Conservation (phyloP, 2,797 vertebrate genomes). For the Sternotherus odoratus region DNA sequence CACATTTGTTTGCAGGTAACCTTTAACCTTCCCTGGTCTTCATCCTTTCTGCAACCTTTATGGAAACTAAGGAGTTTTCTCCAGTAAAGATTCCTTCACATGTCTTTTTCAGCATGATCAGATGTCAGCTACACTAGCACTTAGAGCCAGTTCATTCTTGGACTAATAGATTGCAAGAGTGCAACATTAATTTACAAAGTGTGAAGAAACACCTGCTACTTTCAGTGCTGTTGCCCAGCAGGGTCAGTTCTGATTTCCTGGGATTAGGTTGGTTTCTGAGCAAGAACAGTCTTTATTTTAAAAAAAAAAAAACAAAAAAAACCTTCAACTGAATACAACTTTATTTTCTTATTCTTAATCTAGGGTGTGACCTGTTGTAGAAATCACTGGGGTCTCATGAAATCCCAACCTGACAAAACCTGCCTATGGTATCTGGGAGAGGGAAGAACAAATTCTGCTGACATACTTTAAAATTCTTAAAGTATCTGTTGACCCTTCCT, state of each 20-base stretch:
- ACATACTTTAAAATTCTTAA: neutral
- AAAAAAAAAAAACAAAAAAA: too few relatives aligned
- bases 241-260: neutral
- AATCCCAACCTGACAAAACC: neutral
- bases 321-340: neutral
- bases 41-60: neutral
- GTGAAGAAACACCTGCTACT: neutral
- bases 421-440: neutral
- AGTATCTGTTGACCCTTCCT: accelerated
- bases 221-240: accelerated
- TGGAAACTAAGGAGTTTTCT: neutral
- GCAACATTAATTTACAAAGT: accelerated
- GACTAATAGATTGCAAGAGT: neutral
- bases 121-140: neutral
- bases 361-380: neutral
- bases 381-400: neutral
- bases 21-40: neutral
- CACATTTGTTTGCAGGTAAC: neutral
- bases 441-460: neutral
- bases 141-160: neutral
- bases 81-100: neutral
- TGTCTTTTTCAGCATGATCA: neutral
- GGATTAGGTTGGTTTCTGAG: neutral
- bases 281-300: neutral
- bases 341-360: neutral